A percentile compares a stretch with the other conserved stretches of the same genome.
phyloP scores from a whole-genome alignment of 2,113 vertebrate species.

The Oncorhynchus clarkii region DNA sequence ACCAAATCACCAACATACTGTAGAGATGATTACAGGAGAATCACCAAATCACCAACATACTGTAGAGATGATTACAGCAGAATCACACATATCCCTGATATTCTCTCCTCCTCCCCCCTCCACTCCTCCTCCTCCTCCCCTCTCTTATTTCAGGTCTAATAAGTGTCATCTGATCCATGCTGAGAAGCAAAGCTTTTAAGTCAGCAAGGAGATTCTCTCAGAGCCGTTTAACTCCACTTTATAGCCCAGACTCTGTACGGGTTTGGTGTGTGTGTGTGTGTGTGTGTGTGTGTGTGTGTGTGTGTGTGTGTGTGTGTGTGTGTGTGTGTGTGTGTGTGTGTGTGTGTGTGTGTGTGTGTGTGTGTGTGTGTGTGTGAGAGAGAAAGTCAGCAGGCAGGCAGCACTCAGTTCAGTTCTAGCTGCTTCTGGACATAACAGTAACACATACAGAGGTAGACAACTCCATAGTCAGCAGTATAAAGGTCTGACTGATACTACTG shows the following conservation, averaged over 20 bases:
- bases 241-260: constrained; percentile 18
- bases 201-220: constrained; percentile 18
- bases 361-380: not conserved
- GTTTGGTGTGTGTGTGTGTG: not conserved
- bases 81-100: no score
- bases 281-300: not conserved
- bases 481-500: constrained; percentile 55
- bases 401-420: not conserved
- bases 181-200: constrained; percentile 37
- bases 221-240: constrained; percentile 37
- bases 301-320: no score
- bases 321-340: no score
- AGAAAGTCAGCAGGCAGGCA: no score
- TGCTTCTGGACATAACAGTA: constrained; percentile 14
- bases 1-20: no score
- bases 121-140: not conserved
- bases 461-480: constrained; percentile 61
- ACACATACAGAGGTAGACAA: constrained; percentile 33
- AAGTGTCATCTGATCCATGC: constrained; percentile 26
- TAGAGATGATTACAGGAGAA: no score
- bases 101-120: not conserved
- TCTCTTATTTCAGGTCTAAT: constrained; percentile 39
- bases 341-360: not conserved
- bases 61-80: no score
- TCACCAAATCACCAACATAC: no score